Conservation (phyloP, 2,113 vertebrate genomes). For the Myotis davidii region DNA sequence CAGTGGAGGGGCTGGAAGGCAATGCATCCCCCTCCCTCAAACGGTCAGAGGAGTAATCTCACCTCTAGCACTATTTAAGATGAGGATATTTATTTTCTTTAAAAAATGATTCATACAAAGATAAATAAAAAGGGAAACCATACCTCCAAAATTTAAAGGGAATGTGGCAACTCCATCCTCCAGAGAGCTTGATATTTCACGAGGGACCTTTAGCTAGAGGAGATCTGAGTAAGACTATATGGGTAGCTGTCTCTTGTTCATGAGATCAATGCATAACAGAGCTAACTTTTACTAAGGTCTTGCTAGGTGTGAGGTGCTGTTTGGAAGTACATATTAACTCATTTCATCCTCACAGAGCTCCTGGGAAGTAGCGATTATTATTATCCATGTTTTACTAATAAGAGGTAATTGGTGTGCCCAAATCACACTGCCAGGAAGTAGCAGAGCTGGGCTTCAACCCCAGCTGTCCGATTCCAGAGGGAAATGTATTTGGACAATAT, state of each 20-base stretch:
- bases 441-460: background rate
- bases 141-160: background rate
- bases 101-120: background rate
- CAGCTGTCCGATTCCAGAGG: background rate
- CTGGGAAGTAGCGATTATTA: background rate
- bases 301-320: background rate
- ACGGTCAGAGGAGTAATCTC: background rate
- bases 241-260: background rate
- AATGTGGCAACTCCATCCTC: background rate
- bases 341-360: background rate
- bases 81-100: background rate
- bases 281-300: background rate
- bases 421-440: background rate
- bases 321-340: background rate
- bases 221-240: background rate
- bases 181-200: background rate
- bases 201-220: background rate
- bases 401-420: background rate
- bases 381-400: background rate
- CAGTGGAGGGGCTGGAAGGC: background rate
- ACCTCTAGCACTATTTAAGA: background rate
- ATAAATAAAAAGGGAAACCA: conserved; percentile 37
- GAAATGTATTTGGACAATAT: conserved; percentile 70
- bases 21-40: background rate
- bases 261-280: background rate